phyloP scores from a whole-genome alignment of 2,888 invertebrate genomes.

The Ormyrus rosae region DNA sequence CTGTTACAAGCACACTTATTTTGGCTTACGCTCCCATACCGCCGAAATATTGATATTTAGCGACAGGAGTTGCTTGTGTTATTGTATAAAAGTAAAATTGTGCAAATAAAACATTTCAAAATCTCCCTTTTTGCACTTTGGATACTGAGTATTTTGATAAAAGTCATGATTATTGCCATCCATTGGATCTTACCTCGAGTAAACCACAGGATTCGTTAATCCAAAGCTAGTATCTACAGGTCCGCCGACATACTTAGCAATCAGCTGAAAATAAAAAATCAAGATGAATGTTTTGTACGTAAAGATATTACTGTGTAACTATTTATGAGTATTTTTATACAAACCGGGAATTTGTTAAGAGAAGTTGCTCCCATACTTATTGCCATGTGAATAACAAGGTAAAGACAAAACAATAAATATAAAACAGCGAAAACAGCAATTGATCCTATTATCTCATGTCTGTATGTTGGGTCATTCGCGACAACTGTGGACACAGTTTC shows the following conservation, averaged over 20 bases:
- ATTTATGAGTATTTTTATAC: constrained; percentile 55
- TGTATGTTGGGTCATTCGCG: constrained; percentile 75
- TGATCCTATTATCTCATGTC: constrained; percentile 70
- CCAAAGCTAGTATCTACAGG: constrained; percentile 78
- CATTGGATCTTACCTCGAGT: constrained; percentile 78
- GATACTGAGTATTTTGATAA: constrained; percentile 49
- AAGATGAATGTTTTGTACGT: neutral
- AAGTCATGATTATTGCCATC: constrained; percentile 31
- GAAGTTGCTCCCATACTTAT: constrained; percentile 81
- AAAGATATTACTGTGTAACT: constrained; percentile 10
- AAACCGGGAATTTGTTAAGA: constrained; percentile 77
- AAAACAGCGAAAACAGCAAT: constrained; percentile 79
- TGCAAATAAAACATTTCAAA: constrained; percentile 28
- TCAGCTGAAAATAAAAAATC: constrained; percentile 70
- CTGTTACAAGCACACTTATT: neutral
- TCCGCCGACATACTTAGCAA: constrained; percentile 79
- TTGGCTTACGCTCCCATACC: constrained; percentile 22
- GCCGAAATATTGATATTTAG: constrained; percentile 20
- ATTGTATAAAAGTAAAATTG: constrained; percentile 21
- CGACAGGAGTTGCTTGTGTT: constrained; percentile 9
- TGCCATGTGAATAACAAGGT: constrained; percentile 85
- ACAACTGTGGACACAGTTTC: constrained; percentile 78
- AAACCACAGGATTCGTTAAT: constrained; percentile 78
- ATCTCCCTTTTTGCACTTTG: constrained; percentile 15
- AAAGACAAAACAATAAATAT: constrained; percentile 85